phyloP scores from a whole-genome alignment of 1,140 invertebrate species.

The Metaphire vulgaris region DNA sequence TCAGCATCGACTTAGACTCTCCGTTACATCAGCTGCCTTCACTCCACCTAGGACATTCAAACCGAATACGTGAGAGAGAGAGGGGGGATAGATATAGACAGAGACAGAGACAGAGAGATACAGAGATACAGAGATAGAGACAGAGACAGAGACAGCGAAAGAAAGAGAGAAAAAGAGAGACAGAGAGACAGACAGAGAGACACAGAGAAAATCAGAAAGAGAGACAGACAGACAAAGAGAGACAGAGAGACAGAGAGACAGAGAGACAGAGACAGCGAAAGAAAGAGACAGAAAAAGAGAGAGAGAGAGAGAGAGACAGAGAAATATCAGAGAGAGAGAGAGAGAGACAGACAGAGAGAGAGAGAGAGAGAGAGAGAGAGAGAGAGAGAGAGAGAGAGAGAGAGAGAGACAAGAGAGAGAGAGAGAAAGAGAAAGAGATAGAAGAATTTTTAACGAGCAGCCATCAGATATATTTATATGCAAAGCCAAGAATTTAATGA shows the following conservation, averaged over 20 bases:
- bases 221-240: not conserved
- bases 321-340: not conserved
- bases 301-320: not conserved
- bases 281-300: not conserved
- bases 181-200: not conserved
- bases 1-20: too few species aligned
- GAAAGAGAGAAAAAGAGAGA: not conserved
- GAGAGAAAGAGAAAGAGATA: not conserved
- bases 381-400: constrained; percentile 1
- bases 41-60: not conserved
- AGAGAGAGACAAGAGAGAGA: not conserved
- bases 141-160: not conserved
- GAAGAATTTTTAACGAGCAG: not conserved
- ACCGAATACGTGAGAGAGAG: not conserved
- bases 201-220: not conserved
- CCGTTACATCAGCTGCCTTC: too few species aligned
- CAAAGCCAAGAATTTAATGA: too few species aligned
- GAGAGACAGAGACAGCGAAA: not conserved
- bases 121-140: not conserved
- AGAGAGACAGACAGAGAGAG: not conserved
- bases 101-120: not conserved
- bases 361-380: not conserved
- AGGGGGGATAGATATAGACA: not conserved
- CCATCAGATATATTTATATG: too few species aligned
- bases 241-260: not conserved